Conservation (phyloP, 2,797 vertebrate genomes). For the Thamnophis elegans region DNA sequence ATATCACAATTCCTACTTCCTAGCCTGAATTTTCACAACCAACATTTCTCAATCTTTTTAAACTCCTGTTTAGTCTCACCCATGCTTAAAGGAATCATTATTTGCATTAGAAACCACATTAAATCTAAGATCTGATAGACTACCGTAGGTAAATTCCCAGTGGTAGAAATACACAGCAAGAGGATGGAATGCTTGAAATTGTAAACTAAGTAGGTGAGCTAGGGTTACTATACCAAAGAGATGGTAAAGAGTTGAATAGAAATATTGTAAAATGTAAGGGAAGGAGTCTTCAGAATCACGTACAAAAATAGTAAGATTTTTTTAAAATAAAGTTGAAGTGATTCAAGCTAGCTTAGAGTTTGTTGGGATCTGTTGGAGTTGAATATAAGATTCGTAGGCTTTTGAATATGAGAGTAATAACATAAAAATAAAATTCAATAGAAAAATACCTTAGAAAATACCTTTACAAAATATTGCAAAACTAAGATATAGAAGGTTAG, state of each 20-base stretch:
- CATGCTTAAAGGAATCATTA: background rate
- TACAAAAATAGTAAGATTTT: background rate
- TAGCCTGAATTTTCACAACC: background rate
- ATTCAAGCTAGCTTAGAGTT: background rate
- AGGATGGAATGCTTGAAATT: background rate
- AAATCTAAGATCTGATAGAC: background rate
- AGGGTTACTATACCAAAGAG: background rate
- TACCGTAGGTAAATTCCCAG: background rate
- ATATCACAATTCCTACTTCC: background rate
- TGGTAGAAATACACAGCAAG: background rate
- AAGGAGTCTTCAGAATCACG: background rate
- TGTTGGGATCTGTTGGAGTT: background rate
- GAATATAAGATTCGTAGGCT: background rate
- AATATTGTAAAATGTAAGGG: background rate
- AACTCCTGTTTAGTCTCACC: background rate
- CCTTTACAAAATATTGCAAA: background rate
- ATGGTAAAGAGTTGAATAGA: background rate
- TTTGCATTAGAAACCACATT: background rate
- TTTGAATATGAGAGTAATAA: background rate
- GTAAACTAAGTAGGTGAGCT: background rate
- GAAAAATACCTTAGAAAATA: background rate
- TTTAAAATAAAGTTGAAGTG: background rate
- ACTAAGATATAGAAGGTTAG: background rate
- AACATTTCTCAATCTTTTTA: background rate
- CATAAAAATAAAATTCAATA: background rate